Evolutionary conservation across 2,113 vertebrate species (phyloP).

Genomic region (Leptosomus discolor): DNA sequence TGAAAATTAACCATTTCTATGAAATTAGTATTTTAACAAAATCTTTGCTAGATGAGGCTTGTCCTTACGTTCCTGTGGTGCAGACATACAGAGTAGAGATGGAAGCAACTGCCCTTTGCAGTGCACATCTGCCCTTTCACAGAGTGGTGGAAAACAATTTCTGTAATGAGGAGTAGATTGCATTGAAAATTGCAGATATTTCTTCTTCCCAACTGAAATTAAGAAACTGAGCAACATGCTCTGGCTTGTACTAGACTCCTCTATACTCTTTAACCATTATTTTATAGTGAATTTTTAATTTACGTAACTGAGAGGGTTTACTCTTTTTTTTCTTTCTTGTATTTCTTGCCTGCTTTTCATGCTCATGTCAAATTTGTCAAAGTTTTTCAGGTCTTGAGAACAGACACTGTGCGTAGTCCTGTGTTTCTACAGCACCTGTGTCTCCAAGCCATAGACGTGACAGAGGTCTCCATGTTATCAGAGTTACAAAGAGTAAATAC

Average conservation of each 20-base stretch:
- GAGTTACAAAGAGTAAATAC: neutral
- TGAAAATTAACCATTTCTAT: neutral
- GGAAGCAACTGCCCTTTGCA: neutral
- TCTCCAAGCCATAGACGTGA: neutral
- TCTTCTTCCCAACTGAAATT: neutral
- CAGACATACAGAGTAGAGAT: neutral
- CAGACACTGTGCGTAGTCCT: neutral
- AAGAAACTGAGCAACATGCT: neutral
- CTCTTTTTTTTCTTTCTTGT: neutral
- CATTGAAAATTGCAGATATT: neutral
- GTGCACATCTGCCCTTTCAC: accelerated
- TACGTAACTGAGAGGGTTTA: neutral
- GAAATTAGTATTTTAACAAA: neutral
- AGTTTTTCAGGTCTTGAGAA: neutral
- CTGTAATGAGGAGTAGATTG: neutral
- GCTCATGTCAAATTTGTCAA: neutral
- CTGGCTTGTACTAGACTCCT: neutral
- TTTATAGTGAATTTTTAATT: neutral
- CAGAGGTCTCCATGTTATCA: neutral
- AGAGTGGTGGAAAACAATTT: neutral
- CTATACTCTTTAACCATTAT: neutral
- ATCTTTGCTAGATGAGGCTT: neutral
- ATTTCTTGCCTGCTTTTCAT: neutral
- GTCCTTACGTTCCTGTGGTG: neutral
- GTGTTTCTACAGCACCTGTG: neutral